Conservation (phyloP, 2,113 vertebrate genomes). For the Herpailurus yagouaroundi region DNA sequence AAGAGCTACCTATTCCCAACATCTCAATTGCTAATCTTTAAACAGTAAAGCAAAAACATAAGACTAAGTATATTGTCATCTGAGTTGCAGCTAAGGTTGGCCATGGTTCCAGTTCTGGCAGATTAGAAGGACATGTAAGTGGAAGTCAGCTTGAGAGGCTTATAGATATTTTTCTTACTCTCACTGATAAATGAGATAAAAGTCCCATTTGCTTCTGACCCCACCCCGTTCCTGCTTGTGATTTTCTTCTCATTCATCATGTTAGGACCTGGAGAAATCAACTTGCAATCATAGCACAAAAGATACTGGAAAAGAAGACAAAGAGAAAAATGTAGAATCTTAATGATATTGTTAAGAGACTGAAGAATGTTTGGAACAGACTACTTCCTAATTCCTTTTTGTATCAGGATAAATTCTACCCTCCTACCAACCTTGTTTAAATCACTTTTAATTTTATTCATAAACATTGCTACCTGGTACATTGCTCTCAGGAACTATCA, state of each 20-base stretch:
- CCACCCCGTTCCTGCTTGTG: not conserved
- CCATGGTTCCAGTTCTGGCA: not conserved
- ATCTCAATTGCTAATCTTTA: not conserved
- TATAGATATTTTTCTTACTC: not conserved
- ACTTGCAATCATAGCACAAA: not conserved
- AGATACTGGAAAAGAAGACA: not conserved
- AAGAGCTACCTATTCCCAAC: not conserved
- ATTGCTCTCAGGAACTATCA: not conserved
- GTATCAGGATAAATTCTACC: not conserved
- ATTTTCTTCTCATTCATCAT: not conserved
- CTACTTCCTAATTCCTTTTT: not conserved
- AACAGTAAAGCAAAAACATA: not conserved
- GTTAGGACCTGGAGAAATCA: not conserved
- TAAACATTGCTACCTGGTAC: not conserved
- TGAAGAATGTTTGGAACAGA: not conserved
- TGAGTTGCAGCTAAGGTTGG: not conserved
- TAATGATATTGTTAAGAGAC: not conserved
- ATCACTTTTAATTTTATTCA: not conserved
- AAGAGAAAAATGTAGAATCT: not conserved
- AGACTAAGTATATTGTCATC: not conserved
- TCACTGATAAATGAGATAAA: not conserved
- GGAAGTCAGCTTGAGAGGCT: not conserved
- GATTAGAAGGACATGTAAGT: not conserved
- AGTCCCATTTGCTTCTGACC: not conserved
- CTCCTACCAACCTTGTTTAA: not conserved